phyloP scores from a whole-genome alignment of 2,888 invertebrate species.

The Cryptophagus acutangulus region DNA sequence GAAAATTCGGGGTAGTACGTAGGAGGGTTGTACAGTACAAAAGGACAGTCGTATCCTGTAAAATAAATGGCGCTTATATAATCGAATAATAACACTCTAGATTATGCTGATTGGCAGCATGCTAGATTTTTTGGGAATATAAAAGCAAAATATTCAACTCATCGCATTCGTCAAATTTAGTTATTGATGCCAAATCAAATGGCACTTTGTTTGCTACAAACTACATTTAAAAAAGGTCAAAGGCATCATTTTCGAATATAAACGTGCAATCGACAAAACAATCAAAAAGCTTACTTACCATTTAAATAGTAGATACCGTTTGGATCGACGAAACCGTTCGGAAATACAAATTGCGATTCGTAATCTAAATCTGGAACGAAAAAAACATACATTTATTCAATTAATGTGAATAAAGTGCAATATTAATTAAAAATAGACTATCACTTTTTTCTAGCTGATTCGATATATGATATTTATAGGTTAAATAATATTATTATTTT shows the following conservation, averaged over 20 bases:
- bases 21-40: conserved; percentile 45
- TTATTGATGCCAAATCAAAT: conserved; percentile 1
- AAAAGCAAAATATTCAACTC: not conserved
- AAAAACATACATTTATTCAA: conserved; percentile 11
- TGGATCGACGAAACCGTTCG: conserved; percentile 51
- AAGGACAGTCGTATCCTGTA: conserved; percentile 45
- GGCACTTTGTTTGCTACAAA: not conserved
- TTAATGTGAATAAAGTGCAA: too few species aligned
- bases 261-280: not conserved
- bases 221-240: not conserved
- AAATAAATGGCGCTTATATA: conserved; percentile 15
- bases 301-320: conserved; percentile 50
- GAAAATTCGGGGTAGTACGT: conserved; percentile 42
- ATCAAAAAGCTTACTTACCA: conserved; percentile 41
- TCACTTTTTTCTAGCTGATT: too few species aligned
- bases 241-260: not conserved
- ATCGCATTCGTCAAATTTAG: not conserved
- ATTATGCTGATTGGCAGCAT: too few species aligned
- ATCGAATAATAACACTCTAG: not conserved
- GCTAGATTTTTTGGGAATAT: not conserved
- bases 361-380: conserved; percentile 44
- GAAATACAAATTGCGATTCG: conserved; percentile 48
- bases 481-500: too few species aligned
- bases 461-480: too few species aligned
- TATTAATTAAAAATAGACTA: too few species aligned